These are phyloP conservation scores for Drosophila bocqueti DNA, from an alignment of 1,140 invertebrate genomes.

Conservation along the genomic window DNA sequence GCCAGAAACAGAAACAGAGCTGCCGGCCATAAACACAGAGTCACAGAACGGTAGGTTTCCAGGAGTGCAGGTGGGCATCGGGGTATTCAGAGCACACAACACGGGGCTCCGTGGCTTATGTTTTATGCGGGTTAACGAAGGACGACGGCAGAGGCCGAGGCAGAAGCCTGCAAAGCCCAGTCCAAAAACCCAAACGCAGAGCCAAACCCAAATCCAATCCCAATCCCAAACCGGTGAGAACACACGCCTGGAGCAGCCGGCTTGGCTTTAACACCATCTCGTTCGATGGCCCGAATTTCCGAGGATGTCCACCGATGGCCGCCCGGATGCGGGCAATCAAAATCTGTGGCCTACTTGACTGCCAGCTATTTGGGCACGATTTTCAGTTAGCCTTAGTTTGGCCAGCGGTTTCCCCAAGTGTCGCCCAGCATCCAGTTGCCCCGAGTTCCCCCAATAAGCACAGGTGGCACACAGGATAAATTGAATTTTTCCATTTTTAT, in stretches of 20 bases:
- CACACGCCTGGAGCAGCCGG: slow-evolving; percentile 39
- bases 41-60: slow-evolving; percentile 17
- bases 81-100: slow-evolving; percentile 31
- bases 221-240: slow-evolving; percentile 19
- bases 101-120: slow-evolving; percentile 54
- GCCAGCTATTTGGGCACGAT: slow-evolving; percentile 50
- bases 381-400: slow-evolving; percentile 43
- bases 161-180: not conserved
- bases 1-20: slow-evolving; percentile 41
- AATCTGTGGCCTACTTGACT: slow-evolving; percentile 38
- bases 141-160: not conserved
- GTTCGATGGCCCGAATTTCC: slow-evolving; percentile 26
- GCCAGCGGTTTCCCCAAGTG: slow-evolving; percentile 30
- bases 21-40: slow-evolving; percentile 60
- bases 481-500: slow-evolving; percentile 58
- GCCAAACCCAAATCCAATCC: not conserved
- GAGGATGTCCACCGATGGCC: slow-evolving; percentile 33
- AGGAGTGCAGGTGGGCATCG: not conserved
- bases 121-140: slow-evolving; percentile 60
- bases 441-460: slow-evolving; percentile 6
- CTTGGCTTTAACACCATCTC: slow-evolving; percentile 62
- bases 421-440: slow-evolving; percentile 3
- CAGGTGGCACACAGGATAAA: slow-evolving; percentile 28
- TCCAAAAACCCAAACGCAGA: slow-evolving; percentile 9
- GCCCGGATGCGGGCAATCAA: slow-evolving; percentile 61